Evolutionary conservation across 2,113 vertebrate genomes (phyloP).

Genomic region (Zosterops lateralis): DNA sequence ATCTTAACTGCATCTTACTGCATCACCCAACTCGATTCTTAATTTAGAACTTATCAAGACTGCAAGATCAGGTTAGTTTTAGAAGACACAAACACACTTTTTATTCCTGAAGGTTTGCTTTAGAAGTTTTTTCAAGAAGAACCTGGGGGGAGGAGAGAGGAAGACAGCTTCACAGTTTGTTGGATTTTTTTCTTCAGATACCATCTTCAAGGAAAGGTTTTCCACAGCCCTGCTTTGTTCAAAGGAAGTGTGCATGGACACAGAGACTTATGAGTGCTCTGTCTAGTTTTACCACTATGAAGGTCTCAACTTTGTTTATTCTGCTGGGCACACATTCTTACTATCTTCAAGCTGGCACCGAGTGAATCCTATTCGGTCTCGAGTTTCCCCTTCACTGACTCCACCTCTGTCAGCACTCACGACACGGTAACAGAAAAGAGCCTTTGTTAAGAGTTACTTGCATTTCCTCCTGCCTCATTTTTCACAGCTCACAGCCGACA

Average conservation of each 20-base stretch:
- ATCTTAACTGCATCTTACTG: fast-evolving
- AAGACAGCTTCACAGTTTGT: neutral
- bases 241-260: neutral
- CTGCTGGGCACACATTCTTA: neutral
- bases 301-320: neutral
- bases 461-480: neutral
- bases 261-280: neutral
- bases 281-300: neutral
- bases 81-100: neutral
- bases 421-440: neutral
- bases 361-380: neutral
- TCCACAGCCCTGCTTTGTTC: neutral
- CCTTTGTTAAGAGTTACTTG: neutral
- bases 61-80: neutral
- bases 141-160: neutral
- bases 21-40: neutral
- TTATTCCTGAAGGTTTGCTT: neutral
- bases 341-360: neutral
- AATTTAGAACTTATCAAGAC: neutral
- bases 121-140: neutral
- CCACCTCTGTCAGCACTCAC: neutral
- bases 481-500: neutral
- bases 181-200: neutral
- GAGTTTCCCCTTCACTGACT: neutral
- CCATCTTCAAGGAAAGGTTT: neutral